Evolutionary conservation across 1,140 invertebrate species (phyloP), one percentile per base, ranked within the genome.

Genomic region (Stenopsyche tienmushanensis): DNA sequence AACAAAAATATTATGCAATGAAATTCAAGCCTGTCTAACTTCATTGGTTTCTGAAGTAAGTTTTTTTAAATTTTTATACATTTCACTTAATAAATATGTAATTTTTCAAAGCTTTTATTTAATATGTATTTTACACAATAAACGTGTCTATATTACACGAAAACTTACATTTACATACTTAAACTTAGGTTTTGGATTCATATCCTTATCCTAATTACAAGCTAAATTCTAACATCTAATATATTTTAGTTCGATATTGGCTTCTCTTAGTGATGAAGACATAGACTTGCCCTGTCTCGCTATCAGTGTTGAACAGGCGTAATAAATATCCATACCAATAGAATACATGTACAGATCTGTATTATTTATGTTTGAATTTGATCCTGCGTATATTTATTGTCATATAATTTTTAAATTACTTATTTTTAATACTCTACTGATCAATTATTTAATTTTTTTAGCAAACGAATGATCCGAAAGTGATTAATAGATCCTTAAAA

Each of bases 401-500:
- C 24, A 7, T 34, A 29, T 58, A 13, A 21, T 20, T 58, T 18
- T 18, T 58, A 58, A 41, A 42, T 41, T 9, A 42, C 23, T 10
- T 54, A 54, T 41, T 41, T 42, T 8, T 3, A 8, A n/a, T n/a
- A n/a, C n/a, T n/a, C n/a, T n/a, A n/a, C n/a, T n/a, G n/a, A n/a
- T n/a, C n/a, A n/a, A n/a, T n/a, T n/a, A n/a, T n/a, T n/a, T n/a
- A 59, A 44, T 60, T 23, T 20, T 68, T 68, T 53, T 45, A 70
- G 68, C 52, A 64, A 53, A 55, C 47, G 3, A 17, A 0, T 7
- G 64, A 70, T 57, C 13, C 7, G 2, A 66, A 62, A 62, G 42
- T 42, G 29, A 41, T 59, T 8, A 60, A 42, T 39, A 64, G 65
- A 57, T 49, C 17, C 39, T 63, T 70, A 18, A 70, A 70, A 44